Conservation (phyloP, 2,113 vertebrate species). For the Hippocampus guttulatus region DNA sequence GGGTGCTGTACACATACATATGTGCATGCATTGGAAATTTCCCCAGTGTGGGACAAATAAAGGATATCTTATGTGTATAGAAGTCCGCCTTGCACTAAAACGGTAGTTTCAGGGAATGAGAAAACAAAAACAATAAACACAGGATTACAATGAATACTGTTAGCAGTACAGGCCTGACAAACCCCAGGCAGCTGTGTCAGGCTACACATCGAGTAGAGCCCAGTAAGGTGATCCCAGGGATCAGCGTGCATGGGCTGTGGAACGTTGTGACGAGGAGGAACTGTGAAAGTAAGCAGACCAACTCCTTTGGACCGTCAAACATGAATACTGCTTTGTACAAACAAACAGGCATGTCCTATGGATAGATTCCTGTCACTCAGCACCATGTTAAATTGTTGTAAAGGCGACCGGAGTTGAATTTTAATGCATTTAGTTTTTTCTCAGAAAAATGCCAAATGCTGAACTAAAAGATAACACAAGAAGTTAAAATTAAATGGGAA, state of each 20-base stretch:
- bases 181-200: conserved; percentile 35
- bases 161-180: conserved; percentile 34
- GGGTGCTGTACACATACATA: not conserved
- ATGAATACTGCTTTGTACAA: conserved; percentile 46
- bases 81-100: conserved; percentile 18
- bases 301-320: conserved; percentile 35
- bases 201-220: conserved; percentile 54
- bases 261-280: conserved; percentile 37
- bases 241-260: conserved; percentile 22
- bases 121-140: conserved; percentile 54
- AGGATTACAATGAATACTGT: conserved; percentile 52
- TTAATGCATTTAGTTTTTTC: too few relatives aligned
- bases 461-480: too few relatives aligned
- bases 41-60: too few relatives aligned
- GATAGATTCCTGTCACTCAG: conserved; percentile 22
- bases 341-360: conserved; percentile 46
- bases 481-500: too few relatives aligned
- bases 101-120: conserved; percentile 34
- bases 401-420: not conserved
- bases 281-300: conserved; percentile 49
- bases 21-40: not conserved
- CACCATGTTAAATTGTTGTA: conserved; percentile 17
- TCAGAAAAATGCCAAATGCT: too few relatives aligned
- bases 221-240: conserved; percentile 54
- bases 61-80: not conserved